These are phyloP conservation scores for Aix galericulata DNA, from an alignment of 2,113 vertebrate species.

Conservation along the genomic window DNA sequence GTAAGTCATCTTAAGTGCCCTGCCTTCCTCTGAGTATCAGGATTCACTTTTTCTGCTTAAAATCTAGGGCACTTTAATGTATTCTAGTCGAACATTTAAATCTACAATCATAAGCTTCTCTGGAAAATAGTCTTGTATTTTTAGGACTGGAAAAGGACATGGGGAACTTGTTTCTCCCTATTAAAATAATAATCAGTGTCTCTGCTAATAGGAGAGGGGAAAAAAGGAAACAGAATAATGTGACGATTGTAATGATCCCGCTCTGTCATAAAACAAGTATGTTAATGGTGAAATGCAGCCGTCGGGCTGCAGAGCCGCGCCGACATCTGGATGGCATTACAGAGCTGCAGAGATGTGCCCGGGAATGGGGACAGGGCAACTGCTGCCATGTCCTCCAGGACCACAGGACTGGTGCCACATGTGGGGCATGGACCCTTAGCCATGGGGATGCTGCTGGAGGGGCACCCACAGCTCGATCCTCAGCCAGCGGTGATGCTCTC, in stretches of 20 bases:
- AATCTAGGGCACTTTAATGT: neutral
- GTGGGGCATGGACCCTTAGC: too few relatives aligned
- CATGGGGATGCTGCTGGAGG: neutral
- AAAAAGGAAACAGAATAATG: neutral
- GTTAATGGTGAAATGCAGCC: neutral
- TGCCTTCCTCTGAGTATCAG: neutral
- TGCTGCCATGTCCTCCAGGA: neutral
- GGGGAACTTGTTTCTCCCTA: neutral
- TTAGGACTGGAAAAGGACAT: constrained; percentile 6
- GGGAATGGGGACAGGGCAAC: rapidly evolving
- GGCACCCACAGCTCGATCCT: neutral
- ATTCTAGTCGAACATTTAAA: neutral
- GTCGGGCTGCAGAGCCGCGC: neutral
- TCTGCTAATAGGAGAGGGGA: neutral
- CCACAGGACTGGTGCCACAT: neutral
- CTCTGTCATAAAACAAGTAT: neutral
- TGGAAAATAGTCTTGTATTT: constrained; percentile 19
- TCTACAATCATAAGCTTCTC: neutral
- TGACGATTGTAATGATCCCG: neutral
- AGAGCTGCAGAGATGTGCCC: neutral
- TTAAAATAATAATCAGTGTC: neutral
- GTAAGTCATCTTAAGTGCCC: neutral
- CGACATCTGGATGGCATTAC: neutral
- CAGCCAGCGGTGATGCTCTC: rapidly evolving
- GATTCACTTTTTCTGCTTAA: neutral